Evolutionary conservation across 2,888 invertebrate species (phyloP).

Genomic region (Orchesella flavescens): DNA sequence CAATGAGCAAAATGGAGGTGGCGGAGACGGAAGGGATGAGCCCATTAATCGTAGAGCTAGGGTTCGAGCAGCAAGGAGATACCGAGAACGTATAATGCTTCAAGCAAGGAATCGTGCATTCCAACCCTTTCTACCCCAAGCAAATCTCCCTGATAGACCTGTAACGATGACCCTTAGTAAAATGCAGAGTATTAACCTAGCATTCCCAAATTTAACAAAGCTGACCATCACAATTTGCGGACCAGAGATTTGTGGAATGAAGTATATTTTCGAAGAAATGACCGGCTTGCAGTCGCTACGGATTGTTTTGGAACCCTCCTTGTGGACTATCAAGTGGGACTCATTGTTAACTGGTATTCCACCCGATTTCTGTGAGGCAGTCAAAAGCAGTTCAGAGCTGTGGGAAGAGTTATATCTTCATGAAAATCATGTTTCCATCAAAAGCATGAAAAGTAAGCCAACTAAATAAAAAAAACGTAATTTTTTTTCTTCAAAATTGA

Average conservation of each 20-base stretch:
- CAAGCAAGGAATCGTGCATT: not conserved
- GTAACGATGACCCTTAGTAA: conserved; percentile 51
- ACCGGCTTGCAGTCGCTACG: conserved; percentile 27
- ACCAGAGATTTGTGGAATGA: conserved; percentile 45
- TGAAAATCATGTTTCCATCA: conserved; percentile 49
- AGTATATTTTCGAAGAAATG: conserved; percentile 58
- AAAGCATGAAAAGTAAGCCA: conserved; percentile 40
- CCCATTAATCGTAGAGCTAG: too few relatives aligned
- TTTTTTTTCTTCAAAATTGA: too few relatives aligned
- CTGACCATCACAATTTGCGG: conserved; percentile 49
- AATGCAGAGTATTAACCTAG: conserved; percentile 53
- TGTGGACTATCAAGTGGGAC: conserved; percentile 58
- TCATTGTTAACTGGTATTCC: conserved; percentile 47
- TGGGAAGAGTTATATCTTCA: conserved; percentile 56
- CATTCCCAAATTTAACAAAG: conserved; percentile 46
- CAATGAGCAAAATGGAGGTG: too few relatives aligned
- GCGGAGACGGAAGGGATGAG: too few relatives aligned
- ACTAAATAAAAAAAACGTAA: too few relatives aligned
- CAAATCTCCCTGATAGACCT: conserved; percentile 49
- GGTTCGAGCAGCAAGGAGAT: not conserved
- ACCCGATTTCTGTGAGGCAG: conserved; percentile 50
- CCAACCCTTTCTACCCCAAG: not conserved
- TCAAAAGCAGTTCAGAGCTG: conserved; percentile 39
- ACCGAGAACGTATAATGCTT: not conserved
- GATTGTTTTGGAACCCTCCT: conserved; percentile 46